A percentile compares a stretch with the other conserved stretches of the same genome.
These are phyloP conservation scores for Dryococelus australis DNA, from an alignment of 2,888 invertebrate genomes.

Conservation along the genomic window DNA sequence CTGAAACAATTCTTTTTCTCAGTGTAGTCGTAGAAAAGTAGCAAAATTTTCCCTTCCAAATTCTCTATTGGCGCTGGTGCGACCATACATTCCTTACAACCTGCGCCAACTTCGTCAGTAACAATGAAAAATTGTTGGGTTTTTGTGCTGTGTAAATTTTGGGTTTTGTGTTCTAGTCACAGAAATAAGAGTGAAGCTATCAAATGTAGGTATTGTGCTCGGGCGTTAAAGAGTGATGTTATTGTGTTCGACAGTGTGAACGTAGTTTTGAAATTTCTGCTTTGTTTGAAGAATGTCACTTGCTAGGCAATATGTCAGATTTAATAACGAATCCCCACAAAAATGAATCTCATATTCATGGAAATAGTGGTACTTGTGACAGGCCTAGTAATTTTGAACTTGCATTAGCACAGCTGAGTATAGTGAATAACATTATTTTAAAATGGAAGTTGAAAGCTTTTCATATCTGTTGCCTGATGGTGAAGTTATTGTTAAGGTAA, in stretches of 20 bases:
- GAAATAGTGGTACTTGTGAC: neutral
- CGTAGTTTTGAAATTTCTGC: neutral
- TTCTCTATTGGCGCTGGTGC: no score
- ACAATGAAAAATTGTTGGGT: neutral
- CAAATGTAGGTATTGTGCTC: neutral
- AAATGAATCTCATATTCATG: neutral
- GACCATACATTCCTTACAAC: no score
- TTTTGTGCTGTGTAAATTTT: neutral
- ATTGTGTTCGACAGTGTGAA: neutral
- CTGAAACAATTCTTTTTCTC: no score
- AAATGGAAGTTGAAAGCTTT: neutral
- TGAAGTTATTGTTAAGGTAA: no score
- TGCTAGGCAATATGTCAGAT: neutral
- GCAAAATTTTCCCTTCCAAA: no score
- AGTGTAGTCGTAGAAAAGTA: no score
- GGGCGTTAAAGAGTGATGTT: no score
- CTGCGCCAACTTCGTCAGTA: neutral
- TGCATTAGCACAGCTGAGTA: neutral
- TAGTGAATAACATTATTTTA: neutral
- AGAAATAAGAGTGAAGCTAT: neutral
- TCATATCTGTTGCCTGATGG: neutral
- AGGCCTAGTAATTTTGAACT: neutral
- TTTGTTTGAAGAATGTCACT: neutral
- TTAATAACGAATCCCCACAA: neutral
- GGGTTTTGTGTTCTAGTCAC: neutral